Percentiles rank a stretch among this genome's conserved stretches.
Evolutionary conservation across 1,140 invertebrate genomes (phyloP).

Genomic region (Caenorhabditis elegans): DNA sequence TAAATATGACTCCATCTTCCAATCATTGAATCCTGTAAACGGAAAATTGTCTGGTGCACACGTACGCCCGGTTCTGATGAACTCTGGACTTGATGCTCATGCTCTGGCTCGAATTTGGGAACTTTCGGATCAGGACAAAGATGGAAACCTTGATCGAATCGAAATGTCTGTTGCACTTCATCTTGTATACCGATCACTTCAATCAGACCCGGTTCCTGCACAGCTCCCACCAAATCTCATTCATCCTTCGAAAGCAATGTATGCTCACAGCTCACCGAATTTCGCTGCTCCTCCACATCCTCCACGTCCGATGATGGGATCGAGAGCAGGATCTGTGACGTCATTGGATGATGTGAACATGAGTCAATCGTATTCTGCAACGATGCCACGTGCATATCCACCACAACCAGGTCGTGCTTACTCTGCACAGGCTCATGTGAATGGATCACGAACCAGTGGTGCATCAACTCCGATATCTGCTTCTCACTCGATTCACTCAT

Average conservation of each 20-base stretch:
- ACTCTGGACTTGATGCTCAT: conserved; percentile 69
- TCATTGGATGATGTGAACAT: neutral
- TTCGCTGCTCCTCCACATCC: neutral
- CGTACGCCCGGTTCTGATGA: conserved; percentile 67
- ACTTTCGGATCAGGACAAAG: conserved; percentile 89
- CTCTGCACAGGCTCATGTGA: neutral
- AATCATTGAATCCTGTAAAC: conserved; percentile 79
- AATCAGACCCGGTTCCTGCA: conserved; percentile 35
- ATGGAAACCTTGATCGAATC: conserved; percentile 87
- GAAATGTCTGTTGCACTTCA: conserved; percentile 99
- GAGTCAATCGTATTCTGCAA: conserved; percentile 10
- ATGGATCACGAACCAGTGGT: neutral
- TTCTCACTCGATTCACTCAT: neutral
- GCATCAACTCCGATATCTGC: conserved; percentile 1
- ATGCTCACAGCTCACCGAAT: conserved; percentile 22
- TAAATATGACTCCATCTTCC: conserved; percentile 85
- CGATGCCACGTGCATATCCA: neutral
- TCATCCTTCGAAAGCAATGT: conserved; percentile 39
- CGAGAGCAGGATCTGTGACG: neutral
- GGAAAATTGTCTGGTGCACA: conserved; percentile 90
- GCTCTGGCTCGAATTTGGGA: conserved; percentile 94
- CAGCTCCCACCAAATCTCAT: conserved; percentile 42
- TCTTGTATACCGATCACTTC: conserved; percentile 75
- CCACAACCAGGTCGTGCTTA: neutral
- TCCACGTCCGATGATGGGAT: neutral